Evolutionary conservation across 2,113 vertebrate species (phyloP).

Genomic region (Paradoxurus hermaphroditus): DNA sequence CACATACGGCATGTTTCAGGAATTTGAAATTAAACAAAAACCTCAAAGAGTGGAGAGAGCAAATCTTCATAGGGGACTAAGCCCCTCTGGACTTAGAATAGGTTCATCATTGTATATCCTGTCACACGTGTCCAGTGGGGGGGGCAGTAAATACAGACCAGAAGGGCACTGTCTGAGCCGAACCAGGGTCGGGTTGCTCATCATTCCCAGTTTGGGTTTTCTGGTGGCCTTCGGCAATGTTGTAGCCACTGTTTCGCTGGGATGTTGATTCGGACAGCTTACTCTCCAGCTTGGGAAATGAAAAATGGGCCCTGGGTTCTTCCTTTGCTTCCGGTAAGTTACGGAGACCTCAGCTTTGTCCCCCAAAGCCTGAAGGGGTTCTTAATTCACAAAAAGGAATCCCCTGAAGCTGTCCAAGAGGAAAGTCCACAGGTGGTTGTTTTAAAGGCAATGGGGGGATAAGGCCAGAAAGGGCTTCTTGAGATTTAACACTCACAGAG

Average conservation of each 20-base stretch:
- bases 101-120: background rate
- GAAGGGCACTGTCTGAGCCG: background rate
- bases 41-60: background rate
- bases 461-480: background rate
- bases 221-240: background rate
- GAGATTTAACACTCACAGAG: background rate
- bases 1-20: background rate
- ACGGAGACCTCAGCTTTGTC: background rate
- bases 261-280: background rate
- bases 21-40: conserved; percentile 34
- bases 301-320: background rate
- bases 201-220: background rate
- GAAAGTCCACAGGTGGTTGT: background rate
- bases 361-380: background rate
- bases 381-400: background rate
- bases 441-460: conserved; percentile 7
- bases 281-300: background rate
- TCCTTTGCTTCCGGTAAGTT: background rate
- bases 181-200: background rate
- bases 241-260: background rate
- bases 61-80: background rate
- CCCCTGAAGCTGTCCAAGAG: background rate
- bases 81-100: background rate
- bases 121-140: background rate
- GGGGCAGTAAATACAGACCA: background rate